Base-by-base conservation (phyloP, 2,888 invertebrate genomes). In the Sarcophaga variegata region DNA sequence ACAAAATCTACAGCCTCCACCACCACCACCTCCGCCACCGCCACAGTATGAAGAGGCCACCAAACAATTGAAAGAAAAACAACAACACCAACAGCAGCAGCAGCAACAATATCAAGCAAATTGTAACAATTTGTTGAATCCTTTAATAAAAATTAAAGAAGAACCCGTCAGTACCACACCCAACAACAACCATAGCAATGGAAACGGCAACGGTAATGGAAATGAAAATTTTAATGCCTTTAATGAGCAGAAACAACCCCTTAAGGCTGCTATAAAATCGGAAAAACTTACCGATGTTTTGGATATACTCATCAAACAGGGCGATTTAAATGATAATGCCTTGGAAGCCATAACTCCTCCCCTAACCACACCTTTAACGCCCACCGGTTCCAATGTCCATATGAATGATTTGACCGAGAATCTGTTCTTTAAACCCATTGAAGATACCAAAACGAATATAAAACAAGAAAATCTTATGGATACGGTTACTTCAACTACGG, bases 251-350 rank as follows among this genome's bases (percentile, higher is more conserved):
- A 85, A 86, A 89, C 87, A 87, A 11, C 87, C 88, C 12, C 86
- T 89, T 12, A 92, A 91, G 67, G 84, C 89, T 0, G 45, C 85
- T 6, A 88, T 93, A 1, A 93, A 94, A 83, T 93, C 93, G 90
- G 92, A 94, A 90, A 93, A 93, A 85, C 90, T 93, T 45, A 92
- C 92, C 66, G 98, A 99, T 93, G 98, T 99, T 1, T 94, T 99
- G 79, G 98, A 99, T 92, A 98, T 99, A 89, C 95, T 99, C 17
- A 98, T 98, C 67, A 97, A 98, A 91, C 98, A 97, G 92, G 98
- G 98, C 14, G 98, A 98, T 91, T 93, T 98, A 82, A 97, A 98
- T 1, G 96, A 98, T 11, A 97, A 97, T 90, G 98, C 91, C 8
- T 85, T 93, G 71, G 93, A 92, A 69, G 90, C 93, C 17, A 92